Evolutionary conservation across 2,888 invertebrate genomes (phyloP).

Genomic region (Frankliniella fusca): DNA sequence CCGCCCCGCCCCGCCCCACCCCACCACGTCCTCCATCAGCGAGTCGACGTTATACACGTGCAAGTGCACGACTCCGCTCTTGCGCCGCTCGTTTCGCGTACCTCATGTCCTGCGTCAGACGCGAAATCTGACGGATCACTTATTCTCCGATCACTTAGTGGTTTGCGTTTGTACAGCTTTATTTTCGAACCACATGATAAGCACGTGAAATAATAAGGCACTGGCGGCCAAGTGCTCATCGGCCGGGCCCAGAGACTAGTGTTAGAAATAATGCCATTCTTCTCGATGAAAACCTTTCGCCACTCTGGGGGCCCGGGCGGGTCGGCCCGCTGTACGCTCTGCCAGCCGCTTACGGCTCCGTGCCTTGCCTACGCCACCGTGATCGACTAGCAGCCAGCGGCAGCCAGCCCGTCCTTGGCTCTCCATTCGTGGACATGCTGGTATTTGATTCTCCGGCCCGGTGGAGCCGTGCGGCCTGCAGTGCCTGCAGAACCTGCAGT

Average conservation of each 20-base stretch:
- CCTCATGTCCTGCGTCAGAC: not conserved
- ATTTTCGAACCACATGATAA: not conserved
- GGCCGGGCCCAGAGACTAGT: too few species aligned
- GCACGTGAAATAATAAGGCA: too few species aligned
- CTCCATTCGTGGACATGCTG: not conserved
- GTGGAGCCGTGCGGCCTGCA: not conserved
- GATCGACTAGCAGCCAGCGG: not conserved
- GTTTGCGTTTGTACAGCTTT: too few species aligned
- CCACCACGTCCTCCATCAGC: conserved; percentile 32
- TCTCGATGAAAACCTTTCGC: too few species aligned
- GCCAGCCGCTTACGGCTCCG: not conserved
- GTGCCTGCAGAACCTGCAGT: too few species aligned
- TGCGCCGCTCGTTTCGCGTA: too few species aligned
- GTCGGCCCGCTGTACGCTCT: not conserved
- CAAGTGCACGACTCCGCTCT: too few species aligned
- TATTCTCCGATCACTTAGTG: not conserved
- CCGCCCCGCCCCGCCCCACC: not conserved
- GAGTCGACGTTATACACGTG: not conserved
- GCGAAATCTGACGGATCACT: not conserved
- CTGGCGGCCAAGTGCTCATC: too few species aligned
- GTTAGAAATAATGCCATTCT: too few species aligned
- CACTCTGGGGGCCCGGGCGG: not conserved
- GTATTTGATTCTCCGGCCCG: conserved; percentile 7
- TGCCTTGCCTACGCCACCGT: not conserved
- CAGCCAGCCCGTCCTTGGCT: not conserved